A percentile compares a stretch with the other conserved stretches of the same genome.
phyloP scores from a whole-genome alignment of 2,113 vertebrate genomes.

The Danionella cerebrum region DNA sequence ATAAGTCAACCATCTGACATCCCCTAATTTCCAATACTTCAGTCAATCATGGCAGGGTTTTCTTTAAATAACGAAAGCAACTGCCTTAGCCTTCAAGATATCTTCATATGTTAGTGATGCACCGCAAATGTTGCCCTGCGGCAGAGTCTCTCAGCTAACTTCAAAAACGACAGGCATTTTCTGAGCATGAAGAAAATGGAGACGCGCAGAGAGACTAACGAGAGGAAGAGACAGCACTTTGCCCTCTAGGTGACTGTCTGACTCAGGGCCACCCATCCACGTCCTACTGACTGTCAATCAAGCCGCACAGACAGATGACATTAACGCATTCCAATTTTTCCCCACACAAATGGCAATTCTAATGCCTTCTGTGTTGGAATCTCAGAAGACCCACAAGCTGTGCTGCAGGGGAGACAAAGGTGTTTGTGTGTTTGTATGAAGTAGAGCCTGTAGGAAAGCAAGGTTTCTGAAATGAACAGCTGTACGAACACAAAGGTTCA shows the following conservation, averaged over 20 bases:
- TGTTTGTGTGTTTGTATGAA: neutral
- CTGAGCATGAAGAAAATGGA: neutral
- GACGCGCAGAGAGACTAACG: neutral
- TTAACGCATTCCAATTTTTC: neutral
- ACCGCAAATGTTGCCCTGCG: neutral
- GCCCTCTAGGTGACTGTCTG: neutral
- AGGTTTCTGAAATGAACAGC: neutral
- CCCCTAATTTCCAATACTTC: too few relatives aligned
- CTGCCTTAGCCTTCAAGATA: too few relatives aligned
- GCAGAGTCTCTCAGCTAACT: too few relatives aligned
- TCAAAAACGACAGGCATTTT: too few relatives aligned
- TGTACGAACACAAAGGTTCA: constrained; percentile 12
- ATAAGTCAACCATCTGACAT: too few relatives aligned
- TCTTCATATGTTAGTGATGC: neutral
- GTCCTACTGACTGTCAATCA: constrained; percentile 8
- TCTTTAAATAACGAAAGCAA: too few relatives aligned
- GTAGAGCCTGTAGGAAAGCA: neutral
- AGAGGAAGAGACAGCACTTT: neutral
- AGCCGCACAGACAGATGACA: constrained; percentile 9
- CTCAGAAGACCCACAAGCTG: constrained; percentile 1
- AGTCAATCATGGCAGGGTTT: too few relatives aligned
- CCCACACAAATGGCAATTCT: neutral
- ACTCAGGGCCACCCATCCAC: neutral
- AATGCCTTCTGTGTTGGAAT: neutral
- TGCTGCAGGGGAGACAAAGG: neutral